These are phyloP conservation scores for Tuberolachnus salignus DNA, from an alignment of 2,888 invertebrate species.

Conservation along the genomic window DNA sequence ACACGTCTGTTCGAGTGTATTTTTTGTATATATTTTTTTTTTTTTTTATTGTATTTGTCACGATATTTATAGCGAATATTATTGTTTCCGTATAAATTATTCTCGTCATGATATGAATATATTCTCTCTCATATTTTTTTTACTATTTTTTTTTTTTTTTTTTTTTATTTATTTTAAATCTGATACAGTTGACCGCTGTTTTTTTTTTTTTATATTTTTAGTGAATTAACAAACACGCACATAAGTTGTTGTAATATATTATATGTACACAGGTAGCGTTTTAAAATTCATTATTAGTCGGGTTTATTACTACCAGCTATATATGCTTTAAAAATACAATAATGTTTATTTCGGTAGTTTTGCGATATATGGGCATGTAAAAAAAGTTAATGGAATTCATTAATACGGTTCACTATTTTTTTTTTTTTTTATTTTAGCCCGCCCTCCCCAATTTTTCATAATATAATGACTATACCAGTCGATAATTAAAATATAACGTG, in stretches of 20 bases:
- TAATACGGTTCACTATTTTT: slow-evolving; percentile 27
- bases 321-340: slow-evolving; percentile 27
- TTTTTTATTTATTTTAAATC: slow-evolving; percentile 17
- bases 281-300: slow-evolving; percentile 38
- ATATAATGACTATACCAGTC: background rate
- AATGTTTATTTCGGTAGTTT: slow-evolving; percentile 45
- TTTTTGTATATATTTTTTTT: too few relatives aligned
- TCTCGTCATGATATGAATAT: too few relatives aligned
- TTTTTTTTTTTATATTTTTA: background rate
- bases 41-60: too few relatives aligned
- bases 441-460: background rate
- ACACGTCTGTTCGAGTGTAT: too few relatives aligned
- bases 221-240: slow-evolving; percentile 43
- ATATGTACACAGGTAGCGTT: slow-evolving; percentile 11
- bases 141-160: slow-evolving; percentile 31
- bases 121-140: background rate
- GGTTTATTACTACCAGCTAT: background rate
- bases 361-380: slow-evolving; percentile 30
- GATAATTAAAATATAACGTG: slow-evolving; percentile 43
- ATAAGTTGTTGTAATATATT: slow-evolving; percentile 16
- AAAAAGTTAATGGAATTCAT: slow-evolving; percentile 49
- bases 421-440: background rate
- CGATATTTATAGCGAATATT: too few relatives aligned
- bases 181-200: slow-evolving; percentile 26
- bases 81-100: too few relatives aligned